Evolutionary conservation across 2,113 vertebrate species (phyloP), one percentile per base, ranked within the genome.

Genomic region (Paradisaea rubra): DNA sequence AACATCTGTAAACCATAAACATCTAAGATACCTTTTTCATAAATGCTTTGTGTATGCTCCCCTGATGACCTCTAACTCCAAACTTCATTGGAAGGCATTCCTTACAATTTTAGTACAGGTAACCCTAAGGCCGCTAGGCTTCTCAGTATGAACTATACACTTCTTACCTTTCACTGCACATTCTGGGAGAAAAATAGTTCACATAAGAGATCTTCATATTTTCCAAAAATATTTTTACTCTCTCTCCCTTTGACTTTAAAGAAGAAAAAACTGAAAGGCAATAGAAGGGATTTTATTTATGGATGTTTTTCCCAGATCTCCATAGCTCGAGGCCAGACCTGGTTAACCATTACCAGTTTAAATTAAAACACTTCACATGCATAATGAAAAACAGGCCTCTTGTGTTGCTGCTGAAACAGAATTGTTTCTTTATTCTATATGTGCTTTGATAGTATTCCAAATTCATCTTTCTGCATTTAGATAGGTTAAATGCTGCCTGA

Each of bases 371-470:
- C 87, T 89, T 94, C 63, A 72, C 39, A 47, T 76, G 25, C 66
- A 49, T 92, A 93, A 94, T 92, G 71, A 76, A 87, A 94, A 94
- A 0, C 89, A 95, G 82, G 63, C 81, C 61, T 92, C 25, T 78
- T 33, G 9, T 49, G 44, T 65, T 93, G 77, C 66, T 85, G 57
- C 49, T 91, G 89, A 72, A 91, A 69, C 57, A 72, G 60, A 96
- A 86, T 65, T 53, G 44, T 33, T 79, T 63, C 85, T 83, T 91
- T 74, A 79, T 89, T 94, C 69, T 74, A 1, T 76, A 39, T 72
- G 41, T 76, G 78, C 93, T 96, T 96, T 94, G 78, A 91, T 89
- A 76, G 49, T 21, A 39, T 91, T 96, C 95, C 95, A 96, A 61
- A 89, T 57, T 65, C 27, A 57, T 91, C 71, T 89, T 71, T 89